Conservation (phyloP, 2,113 vertebrate species). For the Gyps fulvus region DNA sequence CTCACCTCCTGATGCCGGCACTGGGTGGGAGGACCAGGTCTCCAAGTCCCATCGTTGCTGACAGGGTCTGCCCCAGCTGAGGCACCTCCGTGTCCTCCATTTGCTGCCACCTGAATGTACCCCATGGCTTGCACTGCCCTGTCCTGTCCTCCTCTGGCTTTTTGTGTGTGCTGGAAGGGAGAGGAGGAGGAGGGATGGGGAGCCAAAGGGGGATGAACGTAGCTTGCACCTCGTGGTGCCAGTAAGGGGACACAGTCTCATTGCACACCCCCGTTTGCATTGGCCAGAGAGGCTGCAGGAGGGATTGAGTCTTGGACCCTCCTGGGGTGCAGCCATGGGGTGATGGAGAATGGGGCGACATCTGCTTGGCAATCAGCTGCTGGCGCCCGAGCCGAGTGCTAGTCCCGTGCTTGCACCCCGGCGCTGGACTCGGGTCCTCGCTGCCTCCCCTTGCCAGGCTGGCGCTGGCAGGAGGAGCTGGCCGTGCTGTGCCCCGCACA, state of each 20-base stretch:
- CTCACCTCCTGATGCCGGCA: neutral
- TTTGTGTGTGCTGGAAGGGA: neutral
- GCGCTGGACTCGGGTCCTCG: neutral
- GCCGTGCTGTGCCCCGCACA: accelerated
- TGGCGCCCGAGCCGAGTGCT: accelerated
- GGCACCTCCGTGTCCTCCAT: accelerated
- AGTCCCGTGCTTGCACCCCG: accelerated
- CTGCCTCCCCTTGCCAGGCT: neutral
- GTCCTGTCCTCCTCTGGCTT: neutral
- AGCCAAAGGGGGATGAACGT: neutral
- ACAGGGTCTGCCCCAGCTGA: neutral
- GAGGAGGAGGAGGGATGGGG: neutral
- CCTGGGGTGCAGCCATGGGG: neutral
- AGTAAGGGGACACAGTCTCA: accelerated
- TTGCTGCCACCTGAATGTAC: neutral
- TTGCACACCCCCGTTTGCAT: neutral
- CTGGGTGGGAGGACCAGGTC: neutral
- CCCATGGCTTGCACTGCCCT: neutral
- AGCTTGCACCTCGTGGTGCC: neutral
- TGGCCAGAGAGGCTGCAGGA: neutral
- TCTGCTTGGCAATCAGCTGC: neutral
- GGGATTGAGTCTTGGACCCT: neutral
- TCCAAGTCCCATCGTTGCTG: neutral
- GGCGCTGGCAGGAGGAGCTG: neutral
- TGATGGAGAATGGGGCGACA: neutral